Percentiles rank a stretch among this genome's conserved stretches.
Conservation (phyloP, 2,113 vertebrate species). For the Chunga burmeisteri region DNA sequence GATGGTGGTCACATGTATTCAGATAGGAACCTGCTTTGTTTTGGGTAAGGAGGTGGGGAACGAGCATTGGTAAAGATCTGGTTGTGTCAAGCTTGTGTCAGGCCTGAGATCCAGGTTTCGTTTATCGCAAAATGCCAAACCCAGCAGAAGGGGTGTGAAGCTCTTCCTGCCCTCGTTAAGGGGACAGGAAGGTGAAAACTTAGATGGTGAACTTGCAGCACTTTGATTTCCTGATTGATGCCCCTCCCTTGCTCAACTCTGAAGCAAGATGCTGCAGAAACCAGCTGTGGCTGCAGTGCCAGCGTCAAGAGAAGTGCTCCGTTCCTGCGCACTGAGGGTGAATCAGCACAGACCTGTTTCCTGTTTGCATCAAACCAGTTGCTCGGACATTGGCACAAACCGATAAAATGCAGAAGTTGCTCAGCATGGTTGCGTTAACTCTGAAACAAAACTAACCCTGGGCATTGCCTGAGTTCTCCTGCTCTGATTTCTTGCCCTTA, state of each 20-base stretch:
- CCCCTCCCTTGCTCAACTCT: not conserved
- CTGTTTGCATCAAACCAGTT: not conserved
- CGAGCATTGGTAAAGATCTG: not conserved
- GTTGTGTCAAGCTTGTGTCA: not conserved
- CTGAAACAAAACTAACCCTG: accelerated
- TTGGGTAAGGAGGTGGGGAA: no score
- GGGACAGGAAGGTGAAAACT: not conserved
- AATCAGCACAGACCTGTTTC: not conserved
- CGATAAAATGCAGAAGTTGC: not conserved
- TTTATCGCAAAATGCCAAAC: not conserved
- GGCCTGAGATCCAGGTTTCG: not conserved
- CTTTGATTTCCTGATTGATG: not conserved
- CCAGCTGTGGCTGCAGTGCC: not conserved
- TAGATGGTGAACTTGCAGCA: accelerated
- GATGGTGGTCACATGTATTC: accelerated
- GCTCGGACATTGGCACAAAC: accelerated
- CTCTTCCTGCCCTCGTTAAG: accelerated
- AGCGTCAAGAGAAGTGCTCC: accelerated
- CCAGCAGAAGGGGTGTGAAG: not conserved
- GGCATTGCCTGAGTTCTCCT: not conserved
- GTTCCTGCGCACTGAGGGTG: not conserved
- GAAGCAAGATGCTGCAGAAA: accelerated
- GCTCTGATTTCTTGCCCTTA: not conserved
- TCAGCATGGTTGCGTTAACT: accelerated
- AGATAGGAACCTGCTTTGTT: not conserved